phyloP scores from a whole-genome alignment of 2,888 invertebrate genomes.

The Embidobia sp. region DNA sequence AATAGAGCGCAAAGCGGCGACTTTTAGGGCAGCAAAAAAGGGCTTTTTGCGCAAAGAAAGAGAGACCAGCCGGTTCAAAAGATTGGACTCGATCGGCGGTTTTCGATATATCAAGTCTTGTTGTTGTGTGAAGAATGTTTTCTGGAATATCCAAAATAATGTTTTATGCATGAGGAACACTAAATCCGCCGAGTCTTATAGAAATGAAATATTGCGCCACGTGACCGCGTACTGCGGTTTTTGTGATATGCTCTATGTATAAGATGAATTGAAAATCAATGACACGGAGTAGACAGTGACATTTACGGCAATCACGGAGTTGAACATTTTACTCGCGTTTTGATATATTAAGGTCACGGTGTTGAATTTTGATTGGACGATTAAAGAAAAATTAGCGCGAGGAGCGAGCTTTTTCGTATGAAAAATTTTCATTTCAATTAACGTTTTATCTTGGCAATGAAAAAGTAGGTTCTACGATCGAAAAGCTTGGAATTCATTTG shows the following conservation, averaged over 20 bases:
- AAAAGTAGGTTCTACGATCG: too few species aligned
- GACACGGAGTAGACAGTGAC: slow-evolving; percentile 44
- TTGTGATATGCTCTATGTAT: slow-evolving; percentile 54
- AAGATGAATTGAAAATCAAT: slow-evolving; percentile 65
- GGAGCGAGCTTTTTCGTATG: too few species aligned
- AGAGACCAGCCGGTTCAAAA: slow-evolving; percentile 24
- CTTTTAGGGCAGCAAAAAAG: too few species aligned
- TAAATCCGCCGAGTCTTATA: slow-evolving; percentile 63
- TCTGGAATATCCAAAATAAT: slow-evolving; percentile 64
- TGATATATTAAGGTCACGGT: too few species aligned
- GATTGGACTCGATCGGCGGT: slow-evolving; percentile 26
- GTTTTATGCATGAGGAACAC: slow-evolving; percentile 65
- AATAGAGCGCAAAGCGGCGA: too few species aligned
- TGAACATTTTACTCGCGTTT: slow-evolving; percentile 37
- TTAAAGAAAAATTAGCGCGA: too few species aligned
- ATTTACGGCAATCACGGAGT: slow-evolving; percentile 46
- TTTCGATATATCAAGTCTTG: slow-evolving; percentile 39
- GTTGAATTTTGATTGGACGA: too few species aligned
- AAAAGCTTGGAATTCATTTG: too few species aligned
- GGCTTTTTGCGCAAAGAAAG: background rate
- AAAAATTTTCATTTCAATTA: too few species aligned
- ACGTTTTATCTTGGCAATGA: too few species aligned
- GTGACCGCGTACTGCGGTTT: slow-evolving; percentile 64
- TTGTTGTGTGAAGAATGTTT: slow-evolving; percentile 44
- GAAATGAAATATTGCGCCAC: slow-evolving; percentile 67